phyloP scores from a whole-genome alignment of 1,140 invertebrate genomes.

The Pseudomyrmex cubaensis region DNA sequence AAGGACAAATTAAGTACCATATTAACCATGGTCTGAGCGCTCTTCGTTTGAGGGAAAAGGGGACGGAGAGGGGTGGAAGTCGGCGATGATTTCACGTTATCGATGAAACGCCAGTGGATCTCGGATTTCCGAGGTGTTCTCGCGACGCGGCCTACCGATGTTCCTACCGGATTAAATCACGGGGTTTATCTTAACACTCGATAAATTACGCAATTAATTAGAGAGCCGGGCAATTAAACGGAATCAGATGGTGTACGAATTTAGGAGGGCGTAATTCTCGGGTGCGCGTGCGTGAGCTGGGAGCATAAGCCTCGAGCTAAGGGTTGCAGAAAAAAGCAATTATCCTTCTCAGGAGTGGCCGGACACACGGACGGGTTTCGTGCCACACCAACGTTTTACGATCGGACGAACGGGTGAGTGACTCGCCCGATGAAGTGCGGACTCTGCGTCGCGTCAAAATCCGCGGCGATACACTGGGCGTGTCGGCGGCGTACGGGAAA shows the following conservation, averaged over 20 bases:
- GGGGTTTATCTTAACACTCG: constrained; percentile 76
- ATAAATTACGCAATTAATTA: constrained; percentile 84
- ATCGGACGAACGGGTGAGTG: constrained; percentile 52
- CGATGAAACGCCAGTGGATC: constrained; percentile 46
- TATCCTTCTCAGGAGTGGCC: constrained; percentile 62
- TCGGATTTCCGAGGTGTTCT: constrained; percentile 38
- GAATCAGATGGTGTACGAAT: constrained; percentile 81
- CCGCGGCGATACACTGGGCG: neutral
- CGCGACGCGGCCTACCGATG: constrained; percentile 39
- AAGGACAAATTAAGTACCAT: constrained; percentile 52
- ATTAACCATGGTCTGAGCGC: constrained; percentile 24
- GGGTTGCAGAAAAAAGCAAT: constrained; percentile 67
- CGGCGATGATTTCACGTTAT: constrained; percentile 35
- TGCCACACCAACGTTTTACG: constrained; percentile 67
- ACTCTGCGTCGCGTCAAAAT: constrained; percentile 6
- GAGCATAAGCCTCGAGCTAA: constrained; percentile 72
- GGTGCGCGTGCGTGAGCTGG: constrained; percentile 75
- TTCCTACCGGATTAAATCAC: constrained; percentile 77
- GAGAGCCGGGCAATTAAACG: constrained; percentile 78
- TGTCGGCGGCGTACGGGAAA: constrained; percentile 50
- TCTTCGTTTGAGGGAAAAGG: neutral
- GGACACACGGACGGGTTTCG: constrained; percentile 42
- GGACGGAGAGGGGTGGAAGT: too few species aligned
- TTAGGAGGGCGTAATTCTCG: constrained; percentile 77
- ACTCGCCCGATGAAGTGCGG: neutral